These are phyloP conservation scores for Pollimyrus isidori DNA, from an alignment of 2,113 vertebrate species.

Conservation along the genomic window DNA sequence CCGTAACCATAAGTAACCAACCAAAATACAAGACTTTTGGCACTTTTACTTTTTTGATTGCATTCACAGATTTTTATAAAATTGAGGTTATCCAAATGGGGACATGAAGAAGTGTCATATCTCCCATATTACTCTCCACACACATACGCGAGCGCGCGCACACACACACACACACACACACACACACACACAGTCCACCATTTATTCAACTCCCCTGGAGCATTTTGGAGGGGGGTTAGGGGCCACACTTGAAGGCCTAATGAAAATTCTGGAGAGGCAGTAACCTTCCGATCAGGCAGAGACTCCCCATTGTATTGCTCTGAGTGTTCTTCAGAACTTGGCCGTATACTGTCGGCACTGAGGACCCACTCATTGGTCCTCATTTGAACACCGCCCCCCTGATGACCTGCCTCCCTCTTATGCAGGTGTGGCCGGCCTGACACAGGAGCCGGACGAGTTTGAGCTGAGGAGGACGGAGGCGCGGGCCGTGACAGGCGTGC, in stretches of 20 bases:
- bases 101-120: too few relatives aligned
- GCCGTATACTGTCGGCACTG: not conserved
- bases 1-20: too few relatives aligned
- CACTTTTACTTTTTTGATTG: too few relatives aligned
- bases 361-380: too few relatives aligned
- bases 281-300: not conserved
- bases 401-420: not conserved
- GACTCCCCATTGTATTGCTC: not conserved
- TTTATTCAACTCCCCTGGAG: not conserved
- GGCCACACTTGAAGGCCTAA: too few relatives aligned
- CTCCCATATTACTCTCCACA: too few relatives aligned
- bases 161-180: not conserved
- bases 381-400: not conserved
- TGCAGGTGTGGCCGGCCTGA: constrained; percentile 67
- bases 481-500: constrained; percentile 83
- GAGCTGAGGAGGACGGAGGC: constrained; percentile 85
- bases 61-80: too few relatives aligned
- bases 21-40: too few relatives aligned
- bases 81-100: too few relatives aligned
- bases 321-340: not conserved
- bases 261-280: not conserved
- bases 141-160: not conserved
- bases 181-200: not conserved
- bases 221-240: not conserved
- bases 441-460: constrained; percentile 85